phyloP scores from a whole-genome alignment of 1,140 invertebrate genomes.

The Drosophila prosaltans region DNA sequence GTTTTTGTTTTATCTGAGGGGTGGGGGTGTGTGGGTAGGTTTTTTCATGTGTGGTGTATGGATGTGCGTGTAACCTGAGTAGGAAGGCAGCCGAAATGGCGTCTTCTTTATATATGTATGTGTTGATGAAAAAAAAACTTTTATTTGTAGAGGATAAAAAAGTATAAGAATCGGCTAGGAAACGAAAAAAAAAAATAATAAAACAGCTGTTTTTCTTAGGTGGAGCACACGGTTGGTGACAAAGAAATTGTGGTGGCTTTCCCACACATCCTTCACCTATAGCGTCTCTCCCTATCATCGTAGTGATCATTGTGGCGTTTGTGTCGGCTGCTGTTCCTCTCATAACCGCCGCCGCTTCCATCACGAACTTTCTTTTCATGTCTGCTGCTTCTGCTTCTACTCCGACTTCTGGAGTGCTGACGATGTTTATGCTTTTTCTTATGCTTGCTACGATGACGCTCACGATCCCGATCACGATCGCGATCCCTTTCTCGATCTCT shows the following conservation, averaged over 20 bases:
- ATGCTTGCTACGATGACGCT: conserved; percentile 70
- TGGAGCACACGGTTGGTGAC: background rate
- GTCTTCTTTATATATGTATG: background rate
- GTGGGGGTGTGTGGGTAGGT: conserved; percentile 8
- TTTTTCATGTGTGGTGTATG: conserved; percentile 21
- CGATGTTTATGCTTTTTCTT: conserved; percentile 80
- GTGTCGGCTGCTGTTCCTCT: conserved; percentile 44
- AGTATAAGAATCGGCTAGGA: conserved; percentile 5
- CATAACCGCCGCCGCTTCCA: conserved; percentile 39
- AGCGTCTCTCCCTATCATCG: conserved; percentile 61
- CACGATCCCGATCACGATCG: conserved; percentile 48
- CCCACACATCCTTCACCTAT: conserved; percentile 47
- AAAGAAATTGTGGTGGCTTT: background rate
- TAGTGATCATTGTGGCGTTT: conserved; percentile 56
- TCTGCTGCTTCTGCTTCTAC: conserved; percentile 61
- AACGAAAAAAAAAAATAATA: background rate
- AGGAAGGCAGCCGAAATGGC: conserved; percentile 37
- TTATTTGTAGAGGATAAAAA: conserved; percentile 20
- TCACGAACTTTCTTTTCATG: conserved; percentile 41
- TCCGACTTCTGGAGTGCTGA: conserved; percentile 70
- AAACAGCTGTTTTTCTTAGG: background rate
- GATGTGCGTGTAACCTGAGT: conserved; percentile 62
- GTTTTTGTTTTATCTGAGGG: background rate
- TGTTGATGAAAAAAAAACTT: conserved; percentile 23
- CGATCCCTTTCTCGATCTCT: conserved; percentile 30